These are phyloP conservation scores for Alosa alosa DNA, from an alignment of 2,113 vertebrate species.

Conservation along the genomic window DNA sequence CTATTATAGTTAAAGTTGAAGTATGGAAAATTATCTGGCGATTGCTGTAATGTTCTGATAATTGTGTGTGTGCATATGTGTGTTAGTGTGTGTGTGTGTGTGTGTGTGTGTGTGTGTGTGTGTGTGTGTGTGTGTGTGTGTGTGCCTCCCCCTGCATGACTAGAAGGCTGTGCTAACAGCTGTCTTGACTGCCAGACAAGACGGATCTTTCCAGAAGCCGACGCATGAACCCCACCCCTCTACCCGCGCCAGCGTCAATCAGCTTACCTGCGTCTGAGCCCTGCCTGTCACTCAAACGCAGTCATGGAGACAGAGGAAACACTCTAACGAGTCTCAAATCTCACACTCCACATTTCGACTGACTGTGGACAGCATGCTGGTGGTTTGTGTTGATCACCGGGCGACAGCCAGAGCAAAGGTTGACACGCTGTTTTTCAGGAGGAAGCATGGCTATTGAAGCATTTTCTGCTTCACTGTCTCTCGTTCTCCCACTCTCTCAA, in stretches of 20 bases:
- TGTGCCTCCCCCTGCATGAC: background rate
- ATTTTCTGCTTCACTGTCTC: background rate
- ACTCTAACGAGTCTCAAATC: background rate
- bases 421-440: too few species aligned
- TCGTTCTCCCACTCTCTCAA: background rate
- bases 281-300: background rate
- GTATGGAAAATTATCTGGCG: too few species aligned
- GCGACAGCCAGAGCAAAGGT: background rate
- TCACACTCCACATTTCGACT: background rate
- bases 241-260: background rate
- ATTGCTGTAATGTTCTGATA: too few species aligned
- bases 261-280: background rate
- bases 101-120: background rate
- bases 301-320: background rate
- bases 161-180: background rate
- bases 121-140: background rate
- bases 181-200: background rate
- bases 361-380: background rate
- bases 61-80: background rate
- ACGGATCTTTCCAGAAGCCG: background rate
- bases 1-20: too few species aligned
- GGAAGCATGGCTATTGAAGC: too few species aligned
- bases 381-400: background rate
- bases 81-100: background rate
- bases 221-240: background rate